These are phyloP conservation scores for Drosophila gunungcola DNA, from an alignment of 1,140 invertebrate species.

Conservation along the genomic window DNA sequence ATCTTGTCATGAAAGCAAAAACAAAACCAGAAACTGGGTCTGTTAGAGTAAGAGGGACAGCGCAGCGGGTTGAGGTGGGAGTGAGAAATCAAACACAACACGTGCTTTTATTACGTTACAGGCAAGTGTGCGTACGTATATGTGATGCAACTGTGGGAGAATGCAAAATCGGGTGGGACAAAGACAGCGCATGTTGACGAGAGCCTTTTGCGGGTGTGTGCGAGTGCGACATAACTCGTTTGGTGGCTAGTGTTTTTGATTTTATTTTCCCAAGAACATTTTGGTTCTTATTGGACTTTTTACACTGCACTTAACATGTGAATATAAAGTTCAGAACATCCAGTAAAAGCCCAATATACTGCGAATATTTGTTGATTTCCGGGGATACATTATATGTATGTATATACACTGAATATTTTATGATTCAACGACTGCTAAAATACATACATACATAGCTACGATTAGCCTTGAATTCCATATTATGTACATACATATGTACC, in stretches of 20 bases:
- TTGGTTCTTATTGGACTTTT: slow-evolving; percentile 26
- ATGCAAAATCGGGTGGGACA: slow-evolving; percentile 33
- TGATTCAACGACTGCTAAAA: too few relatives aligned
- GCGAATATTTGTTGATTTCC: not conserved
- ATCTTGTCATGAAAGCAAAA: slow-evolving; percentile 63
- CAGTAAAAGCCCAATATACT: not conserved
- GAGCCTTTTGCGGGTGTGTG: slow-evolving; percentile 17
- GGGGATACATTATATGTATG: not conserved
- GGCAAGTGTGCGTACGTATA: slow-evolving; percentile 36
- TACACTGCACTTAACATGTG: slow-evolving; percentile 6
- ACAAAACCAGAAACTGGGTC: slow-evolving; percentile 34
- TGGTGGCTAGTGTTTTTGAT: slow-evolving; percentile 29
- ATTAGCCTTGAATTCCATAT: too few relatives aligned
- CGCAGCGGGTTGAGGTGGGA: not conserved
- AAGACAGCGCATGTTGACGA: slow-evolving; percentile 16
- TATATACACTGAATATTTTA: too few relatives aligned
- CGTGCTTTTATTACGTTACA: slow-evolving; percentile 80
- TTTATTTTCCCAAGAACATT: slow-evolving; percentile 29
- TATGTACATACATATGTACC: too few relatives aligned
- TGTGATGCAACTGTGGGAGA: slow-evolving; percentile 66
- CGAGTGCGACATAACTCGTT: slow-evolving; percentile 57
- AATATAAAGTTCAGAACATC: not conserved
- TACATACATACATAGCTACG: too few relatives aligned
- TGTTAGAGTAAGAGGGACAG: not conserved
- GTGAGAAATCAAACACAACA: slow-evolving; percentile 74